Base-by-base conservation (phyloP, 1,140 invertebrate species). In the Danaus melanippus region DNA sequence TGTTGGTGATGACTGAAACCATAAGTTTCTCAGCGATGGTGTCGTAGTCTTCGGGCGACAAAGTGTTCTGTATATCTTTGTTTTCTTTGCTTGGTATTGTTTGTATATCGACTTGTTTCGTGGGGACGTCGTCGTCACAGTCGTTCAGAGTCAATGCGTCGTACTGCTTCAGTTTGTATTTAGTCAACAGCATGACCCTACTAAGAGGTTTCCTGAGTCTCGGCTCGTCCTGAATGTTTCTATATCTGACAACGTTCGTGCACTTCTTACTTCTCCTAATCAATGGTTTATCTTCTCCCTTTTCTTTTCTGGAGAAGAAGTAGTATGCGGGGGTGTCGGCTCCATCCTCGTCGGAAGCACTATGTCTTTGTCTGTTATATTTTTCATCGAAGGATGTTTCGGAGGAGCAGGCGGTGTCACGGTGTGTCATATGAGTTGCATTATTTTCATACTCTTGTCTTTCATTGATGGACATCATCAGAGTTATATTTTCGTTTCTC, bases 241-340 rank as follows among this genome's bases (percentile, higher is more conserved):
- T 76, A 42, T 83, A 83, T 60, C 81, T 86, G 0, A 81, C 67
- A 41, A 86, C 48, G 64, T 86, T 84, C 2, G 82, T 86, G 0
- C 61, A 79, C 54, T 86, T 86, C 41, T 60, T 77, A 46, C 77
- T 82, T 52, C 56, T 73, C 21, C 67, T 75, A 62, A 84, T 73
- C 9, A 46, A 12, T 1, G 68, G 66, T 12, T 67, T 42, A 47
- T 43, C 10, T 10, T 55, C 42, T 48, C 8, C 46, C 44, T 11
- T 42, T 47, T 49, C 41, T 61, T 67, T 45, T 17, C 42, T 32
- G 32, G 66, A 58, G 32, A 72, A 68, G 11, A 69, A 67, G 50
- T 57, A 72, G 9, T 62, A 32, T 11, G 63, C 55, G 12, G 62
- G 55, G 9, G 58, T 56, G 42, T 44, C 12, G 10, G 21, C 7